Conservation (phyloP, 2,797 vertebrate species). For the Clarias pachynema region DNA sequence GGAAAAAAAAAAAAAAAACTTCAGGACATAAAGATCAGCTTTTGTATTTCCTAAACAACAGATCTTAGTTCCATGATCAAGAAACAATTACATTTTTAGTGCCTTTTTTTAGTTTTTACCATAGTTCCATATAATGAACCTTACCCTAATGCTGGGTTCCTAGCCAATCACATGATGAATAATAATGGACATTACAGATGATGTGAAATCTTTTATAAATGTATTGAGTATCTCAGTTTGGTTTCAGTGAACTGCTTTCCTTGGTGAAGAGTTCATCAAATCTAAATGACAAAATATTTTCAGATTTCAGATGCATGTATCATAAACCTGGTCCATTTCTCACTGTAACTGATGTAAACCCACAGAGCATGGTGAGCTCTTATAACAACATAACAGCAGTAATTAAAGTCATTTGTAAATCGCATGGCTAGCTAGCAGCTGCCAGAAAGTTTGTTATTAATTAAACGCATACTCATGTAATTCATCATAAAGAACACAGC, state of each 20-base stretch:
- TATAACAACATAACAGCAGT: constrained; percentile 35
- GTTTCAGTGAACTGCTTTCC: not conserved
- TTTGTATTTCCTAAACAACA: not conserved
- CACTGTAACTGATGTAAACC: constrained; percentile 24
- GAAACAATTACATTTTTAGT: too few relatives aligned
- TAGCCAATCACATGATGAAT: not conserved
- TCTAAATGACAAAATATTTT: constrained; percentile 7
- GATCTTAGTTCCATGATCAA: not conserved
- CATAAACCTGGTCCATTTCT: not conserved
- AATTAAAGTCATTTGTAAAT: constrained; percentile 42
- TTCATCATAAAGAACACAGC: constrained; percentile 44
- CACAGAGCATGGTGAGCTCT: not conserved
- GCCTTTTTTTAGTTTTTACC: not conserved
- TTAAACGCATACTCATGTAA: constrained; percentile 29
- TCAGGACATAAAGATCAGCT: not conserved
- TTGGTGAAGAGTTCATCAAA: not conserved
- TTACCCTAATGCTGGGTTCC: not conserved
- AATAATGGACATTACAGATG: not conserved
- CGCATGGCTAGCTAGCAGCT: constrained; percentile 23
- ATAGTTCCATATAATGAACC: not conserved
- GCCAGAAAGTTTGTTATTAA: constrained; percentile 50
- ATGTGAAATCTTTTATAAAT: not conserved
- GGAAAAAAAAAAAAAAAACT: too few relatives aligned
- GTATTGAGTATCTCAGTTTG: not conserved
- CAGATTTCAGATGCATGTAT: not conserved